Evolutionary conservation across 2,888 invertebrate genomes (phyloP).

Genomic region (Andrena bucephala): DNA sequence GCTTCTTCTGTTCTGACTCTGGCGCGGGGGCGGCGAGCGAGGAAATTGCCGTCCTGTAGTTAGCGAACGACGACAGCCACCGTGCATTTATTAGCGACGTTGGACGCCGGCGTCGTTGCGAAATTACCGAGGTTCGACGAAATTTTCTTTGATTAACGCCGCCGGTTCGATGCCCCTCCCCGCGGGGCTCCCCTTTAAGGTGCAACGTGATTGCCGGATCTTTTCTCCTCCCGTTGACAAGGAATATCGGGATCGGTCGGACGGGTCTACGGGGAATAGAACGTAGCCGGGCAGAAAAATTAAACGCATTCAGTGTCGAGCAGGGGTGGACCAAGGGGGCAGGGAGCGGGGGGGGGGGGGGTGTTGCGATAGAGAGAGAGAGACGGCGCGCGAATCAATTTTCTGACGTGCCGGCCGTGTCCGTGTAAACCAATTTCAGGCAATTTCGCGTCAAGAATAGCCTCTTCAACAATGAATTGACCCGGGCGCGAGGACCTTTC

Average conservation of each 20-base stretch:
- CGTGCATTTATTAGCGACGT: slow-evolving; percentile 41
- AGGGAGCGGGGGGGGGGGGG: neutral
- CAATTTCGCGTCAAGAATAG: slow-evolving; percentile 85
- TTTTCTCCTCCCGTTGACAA: slow-evolving; percentile 1
- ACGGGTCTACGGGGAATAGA: slow-evolving; percentile 66
- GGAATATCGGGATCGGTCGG: slow-evolving; percentile 20
- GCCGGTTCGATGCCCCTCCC: neutral
- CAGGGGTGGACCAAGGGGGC: slow-evolving; percentile 28
- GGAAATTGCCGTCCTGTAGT: slow-evolving; percentile 29
- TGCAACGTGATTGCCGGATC: neutral
- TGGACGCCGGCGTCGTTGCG: slow-evolving; percentile 37
- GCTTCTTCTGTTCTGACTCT: slow-evolving; percentile 53
- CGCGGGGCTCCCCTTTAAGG: neutral
- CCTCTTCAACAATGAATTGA: slow-evolving; percentile 83
- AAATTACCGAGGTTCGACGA: slow-evolving; percentile 1
- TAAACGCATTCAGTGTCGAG: slow-evolving; percentile 74
- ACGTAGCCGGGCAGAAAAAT: slow-evolving; percentile 75
- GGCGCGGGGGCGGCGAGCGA: neutral
- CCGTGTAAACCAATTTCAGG: slow-evolving; percentile 85
- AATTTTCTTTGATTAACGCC: slow-evolving; percentile 22
- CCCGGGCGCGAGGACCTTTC: slow-evolving; percentile 82
- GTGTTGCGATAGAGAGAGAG: slow-evolving; percentile 7
- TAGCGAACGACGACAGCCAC: slow-evolving; percentile 3
- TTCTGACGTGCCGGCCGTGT: slow-evolving; percentile 77
- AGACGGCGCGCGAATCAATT: slow-evolving; percentile 80